Evolutionary conservation across 2,113 vertebrate species (phyloP).

Genomic region (Boulengeromyrus knoepffleri): DNA sequence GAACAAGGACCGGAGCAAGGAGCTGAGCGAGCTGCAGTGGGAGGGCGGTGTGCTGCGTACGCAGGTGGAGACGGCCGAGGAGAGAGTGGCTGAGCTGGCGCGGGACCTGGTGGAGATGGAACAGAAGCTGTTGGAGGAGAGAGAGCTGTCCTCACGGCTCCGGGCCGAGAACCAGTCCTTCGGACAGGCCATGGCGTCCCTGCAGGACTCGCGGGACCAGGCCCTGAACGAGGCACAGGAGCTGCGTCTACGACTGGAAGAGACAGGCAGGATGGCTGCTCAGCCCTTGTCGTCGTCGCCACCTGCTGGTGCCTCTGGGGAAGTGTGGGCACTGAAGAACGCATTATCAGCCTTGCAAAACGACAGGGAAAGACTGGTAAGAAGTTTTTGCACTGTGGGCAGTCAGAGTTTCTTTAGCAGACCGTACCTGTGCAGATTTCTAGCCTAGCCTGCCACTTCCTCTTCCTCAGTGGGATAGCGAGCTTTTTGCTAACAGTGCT

Average conservation of each 20-base stretch:
- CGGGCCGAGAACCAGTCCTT: conserved; percentile 78
- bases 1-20: conserved; percentile 58
- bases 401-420: neutral
- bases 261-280: conserved; percentile 49
- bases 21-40: conserved; percentile 75
- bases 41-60: conserved; percentile 86
- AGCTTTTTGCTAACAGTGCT: neutral
- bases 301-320: conserved; percentile 39
- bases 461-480: neutral
- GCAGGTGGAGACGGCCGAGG: conserved; percentile 86
- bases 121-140: conserved; percentile 73
- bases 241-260: conserved; percentile 55
- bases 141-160: conserved; percentile 66
- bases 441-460: neutral
- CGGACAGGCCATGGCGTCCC: conserved; percentile 79
- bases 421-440: neutral
- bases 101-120: conserved; percentile 79
- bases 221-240: conserved; percentile 58
- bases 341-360: conserved; percentile 83
- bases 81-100: conserved; percentile 89
- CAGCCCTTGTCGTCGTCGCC: conserved; percentile 34
- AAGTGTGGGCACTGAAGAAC: conserved; percentile 82
- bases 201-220: conserved; percentile 79
- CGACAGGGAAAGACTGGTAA: conserved; percentile 85
- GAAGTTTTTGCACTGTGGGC: conserved; percentile 23